Evolutionary conservation across 2,888 invertebrate genomes (phyloP).

Genomic region (Willowsia nigromaculata): DNA sequence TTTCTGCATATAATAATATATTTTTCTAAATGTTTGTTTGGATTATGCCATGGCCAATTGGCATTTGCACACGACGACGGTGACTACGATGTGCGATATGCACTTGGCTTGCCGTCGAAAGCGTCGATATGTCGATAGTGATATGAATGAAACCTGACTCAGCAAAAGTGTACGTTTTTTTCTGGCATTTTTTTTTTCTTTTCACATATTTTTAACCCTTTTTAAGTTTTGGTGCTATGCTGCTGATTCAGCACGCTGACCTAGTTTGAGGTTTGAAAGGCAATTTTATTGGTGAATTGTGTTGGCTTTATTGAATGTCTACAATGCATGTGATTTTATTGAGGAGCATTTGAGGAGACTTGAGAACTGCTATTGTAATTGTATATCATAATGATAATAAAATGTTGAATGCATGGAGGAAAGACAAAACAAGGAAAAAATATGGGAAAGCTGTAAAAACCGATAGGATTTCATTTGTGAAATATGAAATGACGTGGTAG

Average conservation of each 20-base stretch:
- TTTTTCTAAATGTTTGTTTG: conserved; percentile 22
- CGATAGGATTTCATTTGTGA: conserved; percentile 14
- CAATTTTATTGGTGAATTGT: conserved; percentile 1
- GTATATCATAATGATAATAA: background rate
- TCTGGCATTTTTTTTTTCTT: background rate
- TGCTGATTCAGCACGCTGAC: conserved; percentile 34
- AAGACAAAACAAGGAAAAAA: conserved; percentile 4
- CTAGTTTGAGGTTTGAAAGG: conserved; percentile 28
- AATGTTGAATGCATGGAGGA: background rate
- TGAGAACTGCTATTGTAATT: background rate
- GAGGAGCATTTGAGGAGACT: background rate
- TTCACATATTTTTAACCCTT: conserved; percentile 1
- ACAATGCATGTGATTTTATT: background rate
- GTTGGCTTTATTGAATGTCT: background rate
- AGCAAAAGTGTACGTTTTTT: conserved; percentile 32
- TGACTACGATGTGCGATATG: conserved; percentile 17
- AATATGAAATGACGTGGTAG: background rate
- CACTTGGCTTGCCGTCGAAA: background rate
- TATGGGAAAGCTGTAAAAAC: conserved; percentile 22
- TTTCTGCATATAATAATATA: background rate
- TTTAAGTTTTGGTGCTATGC: conserved; percentile 11
- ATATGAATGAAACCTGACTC: conserved; percentile 61
- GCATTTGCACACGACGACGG: conserved; percentile 3
- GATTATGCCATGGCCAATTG: conserved; percentile 36
- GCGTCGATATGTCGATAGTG: conserved; percentile 34